Evolutionary conservation across 2,113 vertebrate species (phyloP), one percentile per base, ranked within the genome.

Genomic region (Hypanus sabinus): DNA sequence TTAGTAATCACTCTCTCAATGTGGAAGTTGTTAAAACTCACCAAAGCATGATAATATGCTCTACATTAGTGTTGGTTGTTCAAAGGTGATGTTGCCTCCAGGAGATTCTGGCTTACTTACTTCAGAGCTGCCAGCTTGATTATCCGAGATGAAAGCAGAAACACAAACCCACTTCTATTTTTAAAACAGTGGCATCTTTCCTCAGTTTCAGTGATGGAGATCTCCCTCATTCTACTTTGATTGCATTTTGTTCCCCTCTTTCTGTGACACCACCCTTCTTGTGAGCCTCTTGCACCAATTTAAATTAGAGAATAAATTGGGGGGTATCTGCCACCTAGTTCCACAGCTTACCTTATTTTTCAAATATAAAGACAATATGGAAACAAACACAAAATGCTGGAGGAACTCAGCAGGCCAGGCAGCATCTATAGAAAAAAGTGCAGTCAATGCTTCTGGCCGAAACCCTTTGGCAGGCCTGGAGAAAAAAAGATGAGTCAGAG

Each of bases 41-140:
- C 70, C 91, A 93, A 93, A 55, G 68, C 91, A 93, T 70, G 46
- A 93, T 93, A 93, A 93, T 73, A 73, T 93, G 91, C 11, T 73
- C 36, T 93, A 70, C 18, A 93, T 93, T 93, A 93, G 70, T 70
- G 46, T 11, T 55, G 36, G 90, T 14, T 93, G 70, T 55, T 93
- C 70, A 73, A 93, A 93, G 68, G 91, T 93, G 65, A 70, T 55
- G 91, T 93, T 93, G 91, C 91, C 91, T 93, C 70, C 38, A 73
- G 70, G 91, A 75, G 91, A 24, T 16, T 73, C 9, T 73, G 91
- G 20, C 70, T 75, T 73, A 73, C 22, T 93, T 73, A 27, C 91
- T 24, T 30, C 36, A 55, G 91, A 93, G 91, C 20, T 93, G 91
- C 91, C 91, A 71, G 22, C 55, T 73, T 73, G 68, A 73, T 93